Conservation (phyloP, 1,140 invertebrate species). For the Phymastichus coffea region DNA sequence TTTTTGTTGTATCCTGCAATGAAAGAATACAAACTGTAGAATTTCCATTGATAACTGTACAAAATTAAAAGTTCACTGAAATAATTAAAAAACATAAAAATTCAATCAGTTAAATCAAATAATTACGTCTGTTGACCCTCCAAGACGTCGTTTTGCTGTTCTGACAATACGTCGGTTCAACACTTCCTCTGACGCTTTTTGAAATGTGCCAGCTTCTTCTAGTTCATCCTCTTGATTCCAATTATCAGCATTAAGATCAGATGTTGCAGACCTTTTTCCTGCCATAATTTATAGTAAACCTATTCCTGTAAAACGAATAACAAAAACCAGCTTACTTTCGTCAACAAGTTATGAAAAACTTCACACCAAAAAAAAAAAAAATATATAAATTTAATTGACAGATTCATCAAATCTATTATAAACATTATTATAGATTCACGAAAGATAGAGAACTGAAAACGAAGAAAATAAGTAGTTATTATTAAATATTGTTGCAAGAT, state of each 20-base stretch:
- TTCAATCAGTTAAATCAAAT: conserved; percentile 21
- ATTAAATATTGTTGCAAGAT: too few relatives aligned
- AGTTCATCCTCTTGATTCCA: conserved; percentile 84
- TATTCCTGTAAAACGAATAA: too few relatives aligned
- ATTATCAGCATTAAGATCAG: conserved; percentile 85
- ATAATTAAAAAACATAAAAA: conserved; percentile 12
- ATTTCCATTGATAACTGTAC: conserved; percentile 24
- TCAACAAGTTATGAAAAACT: too few relatives aligned
- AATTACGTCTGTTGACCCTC: conserved; percentile 30
- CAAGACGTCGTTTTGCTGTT: conserved; percentile 68
- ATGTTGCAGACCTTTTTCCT: conserved; percentile 72
- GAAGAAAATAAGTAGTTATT: too few relatives aligned
- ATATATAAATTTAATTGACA: too few relatives aligned
- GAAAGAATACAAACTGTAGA: conserved; percentile 18
- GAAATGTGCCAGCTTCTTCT: conserved; percentile 75
- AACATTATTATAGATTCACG: too few relatives aligned
- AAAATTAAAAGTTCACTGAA: conserved; percentile 27
- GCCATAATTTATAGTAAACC: conserved; percentile 68
- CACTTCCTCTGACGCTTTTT: conserved; percentile 67
- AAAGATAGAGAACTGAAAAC: too few relatives aligned
- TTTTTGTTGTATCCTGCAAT: conserved; percentile 56
- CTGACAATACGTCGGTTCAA: conserved; percentile 76
- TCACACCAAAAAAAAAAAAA: too few relatives aligned
- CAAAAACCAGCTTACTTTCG: too few relatives aligned
- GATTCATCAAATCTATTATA: too few relatives aligned